Evolutionary conservation across 1,140 invertebrate genomes (phyloP), one percentile per base, ranked within the genome.

Genomic region (Calycopis cecrops): DNA sequence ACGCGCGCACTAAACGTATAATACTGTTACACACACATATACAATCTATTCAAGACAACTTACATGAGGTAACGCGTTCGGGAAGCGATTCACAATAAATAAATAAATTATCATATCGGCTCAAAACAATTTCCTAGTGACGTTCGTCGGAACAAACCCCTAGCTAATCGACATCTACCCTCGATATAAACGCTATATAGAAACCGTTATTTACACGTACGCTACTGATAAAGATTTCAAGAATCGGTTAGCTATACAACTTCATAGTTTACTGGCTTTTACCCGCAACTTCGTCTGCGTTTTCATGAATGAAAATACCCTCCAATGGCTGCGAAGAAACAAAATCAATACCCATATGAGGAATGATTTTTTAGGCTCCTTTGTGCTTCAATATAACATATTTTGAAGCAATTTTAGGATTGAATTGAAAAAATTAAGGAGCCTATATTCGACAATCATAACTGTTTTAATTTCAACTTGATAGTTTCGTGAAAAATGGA

Each of bases 141-240:
- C 67, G 65, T 72, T 62, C 65, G 66, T 61, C 78, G 70, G 80
- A 80, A 82, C 84, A 79, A 80, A 79, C 76, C 80, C 75, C 79
- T 84, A 86, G 73, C 76, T 84, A 86, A 65, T 37, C 71, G 79
- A 76, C 76, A 76, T 71, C 80, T 84, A 82, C 71, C 62, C 55
- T 68, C 61, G 65, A 73, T 82, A 83, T 69, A 82, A 78, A 80
- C 76, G 67, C 74, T 78, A 79, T 73, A 65, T 77, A 78, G 65
- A 81, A 81, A 79, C 67, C 65, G 77, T 72, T 57, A 76, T 83
- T 78, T 86, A 83, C 82, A 83, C 74, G 64, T 78, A 82, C 52
- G 68, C 73, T 79, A 79, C 58, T 59, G 55, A 73, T 76, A 73
- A 72, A 79, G 64, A 77, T 62, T 67, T 65, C 74, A 73, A 79